Percentiles rank a stretch among this genome's conserved stretches.
These are phyloP conservation scores for Polyommatus iphigenia DNA, from an alignment of 2,888 invertebrate species.

Conservation along the genomic window DNA sequence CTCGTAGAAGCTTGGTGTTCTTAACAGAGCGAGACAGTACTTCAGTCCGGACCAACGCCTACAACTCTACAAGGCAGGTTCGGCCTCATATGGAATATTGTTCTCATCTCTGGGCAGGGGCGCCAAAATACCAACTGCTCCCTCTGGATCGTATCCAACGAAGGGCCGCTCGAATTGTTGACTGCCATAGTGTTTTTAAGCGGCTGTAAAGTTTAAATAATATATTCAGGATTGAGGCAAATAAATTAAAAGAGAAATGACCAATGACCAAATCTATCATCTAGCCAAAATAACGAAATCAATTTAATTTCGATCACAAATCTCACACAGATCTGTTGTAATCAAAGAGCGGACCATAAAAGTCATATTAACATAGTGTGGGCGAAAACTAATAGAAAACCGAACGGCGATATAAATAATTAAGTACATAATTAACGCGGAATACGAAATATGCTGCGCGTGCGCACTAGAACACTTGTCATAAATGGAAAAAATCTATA, in stretches of 20 bases:
- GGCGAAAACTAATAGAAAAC: slow-evolving; percentile 23
- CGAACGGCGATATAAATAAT: slow-evolving; percentile 11
- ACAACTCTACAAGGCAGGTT: no score
- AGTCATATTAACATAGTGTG: not conserved
- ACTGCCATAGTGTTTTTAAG: no score
- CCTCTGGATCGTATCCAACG: no score
- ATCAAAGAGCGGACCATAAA: not conserved
- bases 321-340: not conserved
- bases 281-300: not conserved
- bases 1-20: no score
- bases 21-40: no score
- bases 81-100: no score
- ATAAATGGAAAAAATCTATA: not conserved
- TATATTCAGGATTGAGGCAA: not conserved
- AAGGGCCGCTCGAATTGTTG: no score
- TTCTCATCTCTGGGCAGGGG: no score
- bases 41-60: no score
- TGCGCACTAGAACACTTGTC: not conserved
- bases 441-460: not conserved
- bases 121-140: no score
- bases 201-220: no score
- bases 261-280: not conserved
- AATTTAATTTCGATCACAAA: slow-evolving; percentile 3
- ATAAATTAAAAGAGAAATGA: not conserved
- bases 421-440: slow-evolving; percentile 27